Evolutionary conservation across 92 coral and sea anemone species (phyloP), one percentile per base, ranked within the genome.

Genomic region (Phymanthus crucifer): DNA sequence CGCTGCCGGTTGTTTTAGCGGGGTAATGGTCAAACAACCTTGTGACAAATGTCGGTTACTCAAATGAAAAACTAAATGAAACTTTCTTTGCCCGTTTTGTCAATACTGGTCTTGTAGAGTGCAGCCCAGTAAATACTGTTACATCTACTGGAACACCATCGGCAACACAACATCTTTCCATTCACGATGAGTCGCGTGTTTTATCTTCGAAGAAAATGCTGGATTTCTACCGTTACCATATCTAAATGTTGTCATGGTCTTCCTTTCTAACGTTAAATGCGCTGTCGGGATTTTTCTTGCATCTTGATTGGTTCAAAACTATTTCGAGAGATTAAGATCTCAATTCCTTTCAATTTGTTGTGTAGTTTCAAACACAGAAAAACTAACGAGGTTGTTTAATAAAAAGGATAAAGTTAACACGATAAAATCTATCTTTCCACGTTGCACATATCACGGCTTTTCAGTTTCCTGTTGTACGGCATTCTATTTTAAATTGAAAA

Each of bases 1-100:
- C 64, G 5, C 1, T 54, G 48, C 48, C 48, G 64, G 64, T 19
- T 54, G 64, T 54, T 54, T 54, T 54, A 24, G 27, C 27, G 7
- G 6, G 64, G 64, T 54, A 4, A 54, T n/a, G 21, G 64, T 54
- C 64, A 54, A 27, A 61, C 32, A 27, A 27, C 34, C 33, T 16
- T 24, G 26, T 27, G 32, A 3, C 68, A 11, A 61, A 26, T 24
- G 68, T 61, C 29, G 68, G 68, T 61, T 24, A 61, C 29, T 61
- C 29, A 26, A 61, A 61, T 24, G 34, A 61, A 61, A 24, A 24
- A 54, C 64, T 54, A 24, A 54, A 19, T 54, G 29, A 61, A 61
- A 61, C 68, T 27, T 61, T 61, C 13, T 61, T 61, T 61, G 17
- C 9, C 68, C 68, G 68, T 61, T 61, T 61, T 61, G 68, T 61